Evolutionary conservation across 2,888 invertebrate species (phyloP).

Genomic region (Chrysolina americana): DNA sequence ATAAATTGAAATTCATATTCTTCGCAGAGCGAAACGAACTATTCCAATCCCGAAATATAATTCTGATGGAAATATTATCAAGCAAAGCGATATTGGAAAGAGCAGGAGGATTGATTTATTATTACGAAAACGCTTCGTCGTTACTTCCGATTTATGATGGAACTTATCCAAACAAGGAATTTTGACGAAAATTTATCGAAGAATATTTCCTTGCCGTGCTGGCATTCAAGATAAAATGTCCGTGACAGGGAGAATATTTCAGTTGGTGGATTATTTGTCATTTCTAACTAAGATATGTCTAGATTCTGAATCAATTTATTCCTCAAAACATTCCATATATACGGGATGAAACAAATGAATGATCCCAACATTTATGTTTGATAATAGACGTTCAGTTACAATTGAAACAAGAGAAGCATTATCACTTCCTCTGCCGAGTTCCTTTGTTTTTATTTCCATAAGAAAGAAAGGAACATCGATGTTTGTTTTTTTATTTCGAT

Average conservation of each 20-base stretch:
- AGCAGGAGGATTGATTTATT: constrained; percentile 58
- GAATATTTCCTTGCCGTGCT: constrained; percentile 26
- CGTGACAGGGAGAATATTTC: neutral
- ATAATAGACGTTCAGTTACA: too few species aligned
- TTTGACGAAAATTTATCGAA: constrained; percentile 34
- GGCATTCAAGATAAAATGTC: constrained; percentile 15
- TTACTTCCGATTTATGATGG: constrained; percentile 63
- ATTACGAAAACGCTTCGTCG: constrained; percentile 60
- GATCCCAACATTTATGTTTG: too few species aligned
- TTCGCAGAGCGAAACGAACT: neutral
- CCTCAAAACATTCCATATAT: neutral
- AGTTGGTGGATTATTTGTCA: neutral
- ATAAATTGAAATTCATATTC: neutral
- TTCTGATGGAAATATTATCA: constrained; percentile 3
- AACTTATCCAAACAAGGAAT: constrained; percentile 41
- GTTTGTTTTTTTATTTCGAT: too few species aligned
- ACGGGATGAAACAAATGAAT: neutral
- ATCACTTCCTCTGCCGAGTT: too few species aligned
- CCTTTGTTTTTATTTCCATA: too few species aligned
- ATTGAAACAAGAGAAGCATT: too few species aligned
- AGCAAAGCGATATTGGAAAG: constrained; percentile 15
- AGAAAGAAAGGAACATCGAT: too few species aligned
- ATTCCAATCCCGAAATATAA: neutral
- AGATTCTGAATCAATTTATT: neutral
- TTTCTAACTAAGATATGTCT: neutral